phyloP scores from a whole-genome alignment of 1,140 invertebrate species.

The Drusus annulatus region DNA sequence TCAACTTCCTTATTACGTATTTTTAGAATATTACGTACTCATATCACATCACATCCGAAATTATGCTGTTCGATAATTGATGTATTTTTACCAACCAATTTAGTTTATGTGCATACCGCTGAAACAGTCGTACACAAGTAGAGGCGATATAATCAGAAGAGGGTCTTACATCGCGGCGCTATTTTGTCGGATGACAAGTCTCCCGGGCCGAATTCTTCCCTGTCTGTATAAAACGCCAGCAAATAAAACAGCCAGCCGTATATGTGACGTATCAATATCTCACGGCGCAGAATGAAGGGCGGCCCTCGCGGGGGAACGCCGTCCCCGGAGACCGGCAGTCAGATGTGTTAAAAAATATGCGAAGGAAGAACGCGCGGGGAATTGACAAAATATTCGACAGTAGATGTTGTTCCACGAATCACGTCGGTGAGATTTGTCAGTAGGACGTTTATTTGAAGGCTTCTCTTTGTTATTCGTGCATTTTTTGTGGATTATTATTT shows the following conservation, averaged over 20 bases:
- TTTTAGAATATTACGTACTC: too few relatives aligned
- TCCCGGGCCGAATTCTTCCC: not conserved
- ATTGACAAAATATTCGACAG: not conserved
- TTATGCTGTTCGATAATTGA: too few relatives aligned
- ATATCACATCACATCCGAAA: too few relatives aligned
- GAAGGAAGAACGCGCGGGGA: not conserved
- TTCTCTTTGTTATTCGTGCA: not conserved
- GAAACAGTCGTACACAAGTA: too few relatives aligned
- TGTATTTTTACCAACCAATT: too few relatives aligned
- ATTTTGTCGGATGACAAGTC: not conserved
- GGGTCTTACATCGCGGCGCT: too few relatives aligned
- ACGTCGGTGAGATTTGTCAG: too few relatives aligned
- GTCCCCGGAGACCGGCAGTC: conserved; percentile 10
- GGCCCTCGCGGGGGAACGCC: not conserved
- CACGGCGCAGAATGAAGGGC: conserved; percentile 4
- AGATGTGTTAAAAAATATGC: conserved; percentile 43
- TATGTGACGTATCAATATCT: conserved; percentile 45
- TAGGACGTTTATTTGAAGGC: not conserved
- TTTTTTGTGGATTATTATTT: not conserved
- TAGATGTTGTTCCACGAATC: too few relatives aligned
- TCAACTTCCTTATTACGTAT: too few relatives aligned
- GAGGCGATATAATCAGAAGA: too few relatives aligned
- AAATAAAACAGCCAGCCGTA: not conserved
- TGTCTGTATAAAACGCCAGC: not conserved
- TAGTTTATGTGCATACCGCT: too few relatives aligned